Evolutionary conservation across 1,140 invertebrate species (phyloP).

Genomic region (Caenorhabditis elegans): DNA sequence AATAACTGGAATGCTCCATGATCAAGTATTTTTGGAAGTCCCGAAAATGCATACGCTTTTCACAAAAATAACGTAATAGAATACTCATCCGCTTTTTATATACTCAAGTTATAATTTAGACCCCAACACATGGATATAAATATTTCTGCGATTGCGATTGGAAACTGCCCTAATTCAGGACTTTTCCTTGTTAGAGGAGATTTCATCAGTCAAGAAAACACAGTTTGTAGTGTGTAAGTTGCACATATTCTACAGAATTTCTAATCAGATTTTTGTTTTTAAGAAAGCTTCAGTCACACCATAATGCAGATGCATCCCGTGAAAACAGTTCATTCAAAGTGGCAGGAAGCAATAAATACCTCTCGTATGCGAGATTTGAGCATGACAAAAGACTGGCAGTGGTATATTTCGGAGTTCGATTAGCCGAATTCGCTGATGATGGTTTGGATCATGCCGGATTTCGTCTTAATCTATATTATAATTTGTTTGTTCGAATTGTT

Average conservation of each 20-base stretch:
- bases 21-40: constrained; percentile 31
- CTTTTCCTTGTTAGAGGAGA: constrained; percentile 47
- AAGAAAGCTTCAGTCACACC: background rate
- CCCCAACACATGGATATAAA: constrained; percentile 39
- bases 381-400: constrained; percentile 40
- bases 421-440: background rate
- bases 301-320: background rate
- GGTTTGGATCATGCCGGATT: background rate
- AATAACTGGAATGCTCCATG: constrained; percentile 3
- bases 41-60: constrained; percentile 5
- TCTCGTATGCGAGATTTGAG: constrained; percentile 48
- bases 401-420: constrained; percentile 41
- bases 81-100: background rate
- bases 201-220: constrained; percentile 42
- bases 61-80: constrained; percentile 29
- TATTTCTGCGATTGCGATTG: constrained; percentile 34
- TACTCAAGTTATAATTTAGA: background rate
- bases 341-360: constrained; percentile 38
- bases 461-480: background rate
- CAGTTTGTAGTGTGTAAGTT: constrained; percentile 33
- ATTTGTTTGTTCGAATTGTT: constrained; percentile 2
- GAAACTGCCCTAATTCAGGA: constrained; percentile 46
- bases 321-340: background rate
- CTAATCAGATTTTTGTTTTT: background rate
- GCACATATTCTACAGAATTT: no score